Evolutionary conservation across 2,888 invertebrate genomes (phyloP).

Genomic region (Taenaris catops): DNA sequence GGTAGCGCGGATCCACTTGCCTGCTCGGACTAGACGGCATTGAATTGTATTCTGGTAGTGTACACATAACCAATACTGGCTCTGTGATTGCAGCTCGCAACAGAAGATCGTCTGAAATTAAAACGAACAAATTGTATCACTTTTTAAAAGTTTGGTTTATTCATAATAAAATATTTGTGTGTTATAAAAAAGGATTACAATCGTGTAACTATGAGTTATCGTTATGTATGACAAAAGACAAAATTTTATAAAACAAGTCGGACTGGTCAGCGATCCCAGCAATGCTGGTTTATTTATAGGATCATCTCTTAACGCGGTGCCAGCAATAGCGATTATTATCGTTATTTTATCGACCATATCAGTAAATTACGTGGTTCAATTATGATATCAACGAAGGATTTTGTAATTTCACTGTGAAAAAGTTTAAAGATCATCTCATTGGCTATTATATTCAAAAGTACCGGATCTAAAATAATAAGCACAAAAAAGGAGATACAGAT

Average conservation of each 20-base stretch:
- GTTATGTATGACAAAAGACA: conserved; percentile 23
- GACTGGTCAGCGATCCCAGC: conserved; percentile 21
- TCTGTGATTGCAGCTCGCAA: conserved; percentile 82
- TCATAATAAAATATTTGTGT: conserved; percentile 5
- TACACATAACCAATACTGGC: conserved; percentile 83
- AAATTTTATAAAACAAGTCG: conserved; percentile 26
- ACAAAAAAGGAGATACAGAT: conserved; percentile 6
- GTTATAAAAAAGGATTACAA: conserved; percentile 1
- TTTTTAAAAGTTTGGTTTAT: conserved; percentile 1
- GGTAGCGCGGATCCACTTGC: conserved; percentile 75
- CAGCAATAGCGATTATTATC: conserved; percentile 27
- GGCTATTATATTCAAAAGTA: conserved; percentile 10
- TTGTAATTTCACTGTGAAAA: conserved; percentile 20
- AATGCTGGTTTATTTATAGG: conserved; percentile 27
- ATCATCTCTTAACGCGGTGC: conserved; percentile 22
- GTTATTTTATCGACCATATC: conserved; percentile 26
- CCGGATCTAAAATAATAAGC: conserved; percentile 4
- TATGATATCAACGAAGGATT: conserved; percentile 24
- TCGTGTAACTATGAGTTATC: conserved; percentile 14
- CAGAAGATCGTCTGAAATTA: conserved; percentile 72
- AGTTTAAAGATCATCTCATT: conserved; percentile 15
- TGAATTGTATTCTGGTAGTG: conserved; percentile 76
- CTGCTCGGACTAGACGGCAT: conserved; percentile 67
- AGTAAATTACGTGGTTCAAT: conserved; percentile 25
- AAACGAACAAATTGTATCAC: conserved; percentile 7